Base-by-base conservation (phyloP, 2,888 invertebrate genomes). In the Megaustenia siamemsis region DNA sequence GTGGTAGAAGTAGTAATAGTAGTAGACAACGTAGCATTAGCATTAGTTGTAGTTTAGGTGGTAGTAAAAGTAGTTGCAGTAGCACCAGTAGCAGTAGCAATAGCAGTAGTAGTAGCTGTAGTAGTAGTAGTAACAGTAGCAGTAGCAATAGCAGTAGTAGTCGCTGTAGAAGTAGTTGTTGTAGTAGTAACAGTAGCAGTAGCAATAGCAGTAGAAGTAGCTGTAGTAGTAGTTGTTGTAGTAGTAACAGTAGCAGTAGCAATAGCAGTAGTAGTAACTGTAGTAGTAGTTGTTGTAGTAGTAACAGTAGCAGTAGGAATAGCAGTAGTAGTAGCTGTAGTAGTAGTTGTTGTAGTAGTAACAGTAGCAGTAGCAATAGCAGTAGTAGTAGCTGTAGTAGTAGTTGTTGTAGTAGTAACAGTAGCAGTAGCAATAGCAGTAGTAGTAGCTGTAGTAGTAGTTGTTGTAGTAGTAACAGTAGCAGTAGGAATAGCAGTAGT, bases 351-450 rank as follows among this genome's bases (percentile, higher is more conserved):
- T 6, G 56, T 56, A 21, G 21, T 18, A 21, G 56, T 56, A 21
- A n/a, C 1, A 21, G 56, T 18, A 21, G 56, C 18, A 56, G 56
- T 21, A 56, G 1, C n/a, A 56, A n/a, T 56, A 21, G 56, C n/a
- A 21, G 56, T 56, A 21, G 56, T 21, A 21, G 56, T 56, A 56
- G 56, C n/a, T 24, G 56, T 56, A 56, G 56, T 56, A 56, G 56
- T 3, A 21, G 56, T 56, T 6, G 56, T 56, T 3, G 56, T 56
- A 56, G 56, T 56, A 56, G 56, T 56, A 56, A n/a, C n/a, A 56
- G 56, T 56, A 56, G 15, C n/a, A 56, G 56, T 18, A 60, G 24
- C 15, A 38, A 38, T 79, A 79, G 76, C n/a, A 56, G n/a, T 56
- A 1, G 56, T 56, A 56, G 56, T 56, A 56, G 56, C n/a, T 24